A percentile compares a stretch with the other conserved stretches of the same genome.
phyloP scores from a whole-genome alignment of 2,797 vertebrate genomes.

The Echiichthys vipera region DNA sequence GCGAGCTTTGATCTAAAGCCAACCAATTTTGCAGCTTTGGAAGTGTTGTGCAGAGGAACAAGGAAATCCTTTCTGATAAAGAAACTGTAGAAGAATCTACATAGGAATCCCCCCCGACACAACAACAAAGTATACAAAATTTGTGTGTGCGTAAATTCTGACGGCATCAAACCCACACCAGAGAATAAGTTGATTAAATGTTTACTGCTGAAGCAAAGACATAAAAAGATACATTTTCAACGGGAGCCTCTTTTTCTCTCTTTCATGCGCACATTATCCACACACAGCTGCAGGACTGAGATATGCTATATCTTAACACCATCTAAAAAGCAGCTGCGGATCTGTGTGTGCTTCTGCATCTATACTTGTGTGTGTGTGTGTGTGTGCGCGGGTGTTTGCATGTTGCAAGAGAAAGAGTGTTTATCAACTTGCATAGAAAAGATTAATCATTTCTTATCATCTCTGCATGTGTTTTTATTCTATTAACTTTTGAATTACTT shows the following conservation, averaged over 20 bases:
- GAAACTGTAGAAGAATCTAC: conserved; percentile 38
- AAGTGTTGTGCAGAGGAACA: conserved; percentile 63
- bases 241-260: background rate
- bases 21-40: conserved; percentile 57
- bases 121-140: conserved; percentile 30
- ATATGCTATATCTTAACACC: conserved; percentile 59
- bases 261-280: conserved; percentile 28
- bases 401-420: conserved; percentile 23
- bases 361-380: conserved; percentile 10
- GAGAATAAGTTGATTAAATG: background rate
- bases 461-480: background rate
- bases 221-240: conserved; percentile 2
- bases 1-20: conserved; percentile 74
- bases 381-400: conserved; percentile 29
- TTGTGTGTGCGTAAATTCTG: conserved; percentile 2
- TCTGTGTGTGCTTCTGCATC: conserved; percentile 20
- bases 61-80: conserved; percentile 80
- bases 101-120: conserved; percentile 61
- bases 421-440: background rate
- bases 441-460: background rate
- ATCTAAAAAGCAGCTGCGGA: conserved; percentile 68
- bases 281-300: conserved; percentile 64
- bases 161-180: background rate
- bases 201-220: conserved; percentile 10
- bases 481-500: background rate